Percentiles rank a stretch among this genome's conserved stretches.
phyloP scores from a whole-genome alignment of 2,888 invertebrate species.

The Harpalus rufipes region DNA sequence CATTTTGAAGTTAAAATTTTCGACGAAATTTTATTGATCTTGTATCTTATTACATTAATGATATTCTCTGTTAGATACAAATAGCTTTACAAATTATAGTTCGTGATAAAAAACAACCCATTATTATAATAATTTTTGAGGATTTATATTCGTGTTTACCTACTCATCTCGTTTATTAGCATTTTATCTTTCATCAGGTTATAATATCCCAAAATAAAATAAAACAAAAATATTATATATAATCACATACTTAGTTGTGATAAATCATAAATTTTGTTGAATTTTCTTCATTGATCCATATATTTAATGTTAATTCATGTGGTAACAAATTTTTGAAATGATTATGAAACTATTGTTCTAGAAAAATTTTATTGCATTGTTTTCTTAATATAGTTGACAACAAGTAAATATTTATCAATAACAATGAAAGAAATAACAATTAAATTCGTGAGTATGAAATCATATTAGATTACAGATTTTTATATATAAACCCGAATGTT shows the following conservation, averaged over 20 bases:
- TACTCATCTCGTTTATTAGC: neutral
- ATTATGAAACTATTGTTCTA: too few species aligned
- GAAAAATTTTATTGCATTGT: too few species aligned
- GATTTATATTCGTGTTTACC: neutral
- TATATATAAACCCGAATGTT: neutral
- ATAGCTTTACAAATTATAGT: neutral
- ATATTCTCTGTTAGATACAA: neutral
- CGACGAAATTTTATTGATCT: neutral
- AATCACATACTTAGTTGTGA: neutral
- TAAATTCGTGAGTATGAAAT: neutral
- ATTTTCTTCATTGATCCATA: neutral
- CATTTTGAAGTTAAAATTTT: too few species aligned
- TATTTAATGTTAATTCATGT: neutral
- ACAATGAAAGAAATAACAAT: neutral
- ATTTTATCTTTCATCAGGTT: slow-evolving; percentile 22
- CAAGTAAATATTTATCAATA: neutral
- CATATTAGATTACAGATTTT: neutral
- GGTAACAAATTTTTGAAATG: too few species aligned
- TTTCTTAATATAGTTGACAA: neutral
- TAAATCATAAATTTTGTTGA: neutral
- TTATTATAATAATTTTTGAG: slow-evolving; percentile 1
- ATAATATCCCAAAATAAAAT: slow-evolving; percentile 1
- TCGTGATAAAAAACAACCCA: neutral
- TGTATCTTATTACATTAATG: neutral
- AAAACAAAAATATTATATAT: slow-evolving; percentile 8